Evolutionary conservation across 2,888 invertebrate species (phyloP).

Genomic region (Idaea biselata): DNA sequence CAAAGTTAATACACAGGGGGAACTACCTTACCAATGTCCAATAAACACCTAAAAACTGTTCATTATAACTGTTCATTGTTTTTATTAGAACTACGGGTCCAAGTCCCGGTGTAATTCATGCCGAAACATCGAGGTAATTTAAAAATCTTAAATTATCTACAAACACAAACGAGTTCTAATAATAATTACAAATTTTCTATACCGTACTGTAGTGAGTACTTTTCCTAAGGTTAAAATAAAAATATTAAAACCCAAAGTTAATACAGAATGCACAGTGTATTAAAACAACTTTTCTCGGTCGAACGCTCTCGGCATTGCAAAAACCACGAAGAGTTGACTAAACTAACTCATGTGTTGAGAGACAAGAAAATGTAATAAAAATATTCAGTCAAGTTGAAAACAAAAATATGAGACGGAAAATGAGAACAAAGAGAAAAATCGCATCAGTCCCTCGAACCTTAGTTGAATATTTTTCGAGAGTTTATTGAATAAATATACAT

Average conservation of each 20-base stretch:
- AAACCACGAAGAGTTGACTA: slow-evolving; percentile 41
- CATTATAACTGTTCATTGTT: too few species aligned
- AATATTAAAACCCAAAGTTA: background rate
- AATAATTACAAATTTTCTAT: too few species aligned
- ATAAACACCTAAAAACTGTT: too few species aligned
- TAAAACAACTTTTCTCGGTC: slow-evolving; percentile 38
- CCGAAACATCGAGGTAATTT: too few species aligned
- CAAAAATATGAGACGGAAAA: slow-evolving; percentile 70
- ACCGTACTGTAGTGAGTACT: background rate
- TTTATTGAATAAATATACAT: slow-evolving; percentile 75
- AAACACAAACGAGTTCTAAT: too few species aligned
- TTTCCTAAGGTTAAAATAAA: background rate
- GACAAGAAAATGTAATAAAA: slow-evolving; percentile 69
- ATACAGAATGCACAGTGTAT: background rate
- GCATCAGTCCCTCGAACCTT: slow-evolving; percentile 62
- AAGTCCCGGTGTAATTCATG: too few species aligned
- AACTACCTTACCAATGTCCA: too few species aligned
- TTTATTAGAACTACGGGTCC: too few species aligned
- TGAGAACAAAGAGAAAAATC: slow-evolving; percentile 64
- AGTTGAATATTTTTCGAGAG: slow-evolving; percentile 63
- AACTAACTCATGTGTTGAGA: slow-evolving; percentile 63
- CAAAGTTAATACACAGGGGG: background rate
- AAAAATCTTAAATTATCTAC: too few species aligned
- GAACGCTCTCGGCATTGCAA: slow-evolving; percentile 41
- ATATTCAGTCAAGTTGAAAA: slow-evolving; percentile 72